Evolutionary conservation across 2,797 vertebrate genomes (phyloP).

Genomic region (Siniperca scherzeri): DNA sequence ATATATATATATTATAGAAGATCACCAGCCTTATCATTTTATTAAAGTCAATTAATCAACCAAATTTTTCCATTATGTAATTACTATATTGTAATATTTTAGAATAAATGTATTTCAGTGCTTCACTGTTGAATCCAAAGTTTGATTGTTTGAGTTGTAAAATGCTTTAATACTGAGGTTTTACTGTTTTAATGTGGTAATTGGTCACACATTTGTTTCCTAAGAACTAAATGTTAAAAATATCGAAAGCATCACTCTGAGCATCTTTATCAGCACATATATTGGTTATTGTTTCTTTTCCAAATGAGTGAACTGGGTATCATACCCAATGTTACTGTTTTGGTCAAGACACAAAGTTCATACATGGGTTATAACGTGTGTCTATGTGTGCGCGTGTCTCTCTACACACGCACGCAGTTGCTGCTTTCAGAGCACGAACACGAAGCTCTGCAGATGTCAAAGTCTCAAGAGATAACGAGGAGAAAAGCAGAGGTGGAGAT

Average conservation of each 20-base stretch:
- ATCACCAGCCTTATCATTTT: background rate
- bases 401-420: conserved; percentile 10
- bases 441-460: conserved; percentile 64
- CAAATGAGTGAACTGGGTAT: background rate
- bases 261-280: background rate
- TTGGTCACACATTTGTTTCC: background rate
- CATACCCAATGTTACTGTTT: background rate
- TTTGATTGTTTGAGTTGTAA: background rate
- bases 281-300: background rate
- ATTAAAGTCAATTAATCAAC: background rate
- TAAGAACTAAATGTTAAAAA: background rate
- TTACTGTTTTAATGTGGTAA: background rate
- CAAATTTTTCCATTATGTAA: background rate
- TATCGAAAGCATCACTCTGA: background rate
- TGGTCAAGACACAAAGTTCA: background rate
- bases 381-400: background rate
- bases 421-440: conserved; percentile 53
- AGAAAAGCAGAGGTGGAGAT: conserved; percentile 52
- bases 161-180: background rate
- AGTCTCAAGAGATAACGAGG: conserved; percentile 61
- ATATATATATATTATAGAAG: background rate
- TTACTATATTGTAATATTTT: background rate
- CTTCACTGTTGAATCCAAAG: background rate
- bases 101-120: background rate
- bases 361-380: background rate